These are phyloP conservation scores for Tiphia femorata DNA, from an alignment of 2,888 invertebrate genomes.

Conservation along the genomic window DNA sequence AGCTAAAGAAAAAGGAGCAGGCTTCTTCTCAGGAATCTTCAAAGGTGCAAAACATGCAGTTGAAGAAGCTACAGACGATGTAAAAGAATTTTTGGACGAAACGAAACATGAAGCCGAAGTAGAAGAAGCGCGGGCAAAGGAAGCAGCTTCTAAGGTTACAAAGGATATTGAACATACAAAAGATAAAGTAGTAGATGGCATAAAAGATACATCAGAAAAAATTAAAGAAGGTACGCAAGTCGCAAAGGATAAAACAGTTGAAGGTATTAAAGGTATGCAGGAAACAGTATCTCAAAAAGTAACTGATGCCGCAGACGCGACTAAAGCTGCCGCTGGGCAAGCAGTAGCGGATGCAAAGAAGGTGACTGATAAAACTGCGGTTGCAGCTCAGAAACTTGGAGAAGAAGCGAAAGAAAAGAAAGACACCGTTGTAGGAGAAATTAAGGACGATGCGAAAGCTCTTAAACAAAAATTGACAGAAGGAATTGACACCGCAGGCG, in stretches of 20 bases:
- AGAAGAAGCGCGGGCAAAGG: constrained; percentile 24
- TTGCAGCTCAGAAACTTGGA: constrained; percentile 9
- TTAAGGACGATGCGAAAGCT: constrained; percentile 67
- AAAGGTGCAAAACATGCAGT: constrained; percentile 49
- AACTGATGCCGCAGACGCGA: constrained; percentile 40
- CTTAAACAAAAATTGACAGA: constrained; percentile 67
- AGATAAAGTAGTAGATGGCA: constrained; percentile 3
- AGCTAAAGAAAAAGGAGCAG: constrained; percentile 47
- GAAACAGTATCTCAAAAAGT: neutral
- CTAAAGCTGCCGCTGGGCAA: constrained; percentile 29
- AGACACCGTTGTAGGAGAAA: constrained; percentile 26
- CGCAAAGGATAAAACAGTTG: constrained; percentile 27
- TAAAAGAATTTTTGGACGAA: constrained; percentile 44
- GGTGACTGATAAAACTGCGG: constrained; percentile 37
- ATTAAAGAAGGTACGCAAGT: constrained; percentile 7
- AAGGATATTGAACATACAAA: constrained; percentile 25
- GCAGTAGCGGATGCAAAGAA: constrained; percentile 6
- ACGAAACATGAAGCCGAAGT: constrained; percentile 35
- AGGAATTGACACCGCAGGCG: constrained; percentile 54
- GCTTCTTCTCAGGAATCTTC: constrained; percentile 48
- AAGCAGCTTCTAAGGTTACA: constrained; percentile 3
- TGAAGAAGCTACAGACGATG: constrained; percentile 39
- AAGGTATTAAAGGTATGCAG: constrained; percentile 25
- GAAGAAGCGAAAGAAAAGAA: constrained; percentile 36
- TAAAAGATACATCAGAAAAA: constrained; percentile 28